Evolutionary conservation across 2,113 vertebrate genomes (phyloP).

Genomic region (Callipepla californica): DNA sequence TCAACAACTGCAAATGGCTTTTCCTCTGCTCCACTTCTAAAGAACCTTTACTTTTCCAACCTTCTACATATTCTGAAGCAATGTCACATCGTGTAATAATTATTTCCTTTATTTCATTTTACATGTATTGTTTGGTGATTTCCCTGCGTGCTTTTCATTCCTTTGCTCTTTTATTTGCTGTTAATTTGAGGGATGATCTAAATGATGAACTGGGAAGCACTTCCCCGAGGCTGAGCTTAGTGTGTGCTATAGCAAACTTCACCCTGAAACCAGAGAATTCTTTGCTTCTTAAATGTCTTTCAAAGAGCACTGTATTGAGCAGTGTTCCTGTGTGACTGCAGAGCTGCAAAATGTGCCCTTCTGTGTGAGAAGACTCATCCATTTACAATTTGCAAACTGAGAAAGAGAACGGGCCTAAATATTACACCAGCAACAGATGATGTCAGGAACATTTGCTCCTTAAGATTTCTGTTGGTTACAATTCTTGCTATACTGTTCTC

Average conservation of each 20-base stretch:
- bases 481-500: background rate
- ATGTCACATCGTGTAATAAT: accelerated
- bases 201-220: background rate
- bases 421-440: background rate
- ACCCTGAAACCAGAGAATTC: background rate
- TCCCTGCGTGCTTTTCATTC: background rate
- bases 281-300: background rate
- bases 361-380: background rate
- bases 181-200: background rate
- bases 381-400: background rate
- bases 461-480: background rate
- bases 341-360: background rate
- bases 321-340: background rate
- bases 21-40: background rate
- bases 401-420: background rate
- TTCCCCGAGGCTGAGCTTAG: background rate
- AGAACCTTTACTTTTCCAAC: too few relatives aligned
- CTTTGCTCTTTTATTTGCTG: background rate
- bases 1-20: background rate
- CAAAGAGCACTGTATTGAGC: background rate
- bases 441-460: background rate
- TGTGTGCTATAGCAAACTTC: background rate
- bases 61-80: background rate
- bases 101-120: background rate
- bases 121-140: background rate